Conservation (phyloP, 2,113 vertebrate species). For the Neotoma lepida region DNA sequence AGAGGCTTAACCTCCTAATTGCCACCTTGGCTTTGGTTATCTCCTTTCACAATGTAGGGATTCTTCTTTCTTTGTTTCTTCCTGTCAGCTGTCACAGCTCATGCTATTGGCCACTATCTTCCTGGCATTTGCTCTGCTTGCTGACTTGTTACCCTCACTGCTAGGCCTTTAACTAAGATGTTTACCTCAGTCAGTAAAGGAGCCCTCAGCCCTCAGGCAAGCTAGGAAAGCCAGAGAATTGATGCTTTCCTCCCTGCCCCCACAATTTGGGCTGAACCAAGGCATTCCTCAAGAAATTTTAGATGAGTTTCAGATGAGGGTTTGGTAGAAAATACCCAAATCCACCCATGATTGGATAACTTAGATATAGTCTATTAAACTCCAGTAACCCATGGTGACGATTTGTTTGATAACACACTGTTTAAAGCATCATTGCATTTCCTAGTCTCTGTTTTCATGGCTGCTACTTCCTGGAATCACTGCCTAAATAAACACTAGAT, state of each 20-base stretch:
- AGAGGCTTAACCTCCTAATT: background rate
- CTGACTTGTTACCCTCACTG: background rate
- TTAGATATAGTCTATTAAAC: background rate
- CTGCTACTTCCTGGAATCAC: background rate
- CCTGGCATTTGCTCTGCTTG: background rate
- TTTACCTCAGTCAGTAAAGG: background rate
- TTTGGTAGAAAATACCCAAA: background rate
- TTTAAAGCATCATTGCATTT: conserved; percentile 1
- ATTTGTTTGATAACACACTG: background rate
- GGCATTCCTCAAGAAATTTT: background rate
- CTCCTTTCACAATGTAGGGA: background rate
- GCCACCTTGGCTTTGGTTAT: background rate
- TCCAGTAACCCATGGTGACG: background rate
- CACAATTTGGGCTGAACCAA: background rate
- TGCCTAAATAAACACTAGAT: background rate
- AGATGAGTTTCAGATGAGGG: background rate
- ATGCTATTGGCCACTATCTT: background rate
- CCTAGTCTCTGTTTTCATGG: background rate
- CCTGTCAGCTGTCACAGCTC: background rate
- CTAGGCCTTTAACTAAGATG: background rate
- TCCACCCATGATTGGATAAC: background rate
- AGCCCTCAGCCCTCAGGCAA: background rate
- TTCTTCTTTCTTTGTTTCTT: background rate
- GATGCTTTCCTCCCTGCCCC: background rate
- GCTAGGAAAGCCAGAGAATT: background rate